phyloP scores from a whole-genome alignment of 2,888 invertebrate species.

The Protodeltote pygarga region DNA sequence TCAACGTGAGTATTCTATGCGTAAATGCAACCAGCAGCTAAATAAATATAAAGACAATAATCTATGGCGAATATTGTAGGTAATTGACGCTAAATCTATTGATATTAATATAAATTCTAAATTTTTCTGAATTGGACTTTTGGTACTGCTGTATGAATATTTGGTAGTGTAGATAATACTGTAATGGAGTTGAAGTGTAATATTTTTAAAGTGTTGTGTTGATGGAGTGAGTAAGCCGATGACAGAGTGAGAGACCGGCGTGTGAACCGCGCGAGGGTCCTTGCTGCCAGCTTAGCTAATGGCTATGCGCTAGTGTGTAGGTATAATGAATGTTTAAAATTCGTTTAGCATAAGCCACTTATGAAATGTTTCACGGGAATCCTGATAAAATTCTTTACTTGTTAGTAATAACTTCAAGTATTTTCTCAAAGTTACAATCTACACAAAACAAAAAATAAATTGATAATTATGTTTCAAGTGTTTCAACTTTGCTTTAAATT shows the following conservation, averaged over 20 bases:
- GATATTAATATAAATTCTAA: too few species aligned
- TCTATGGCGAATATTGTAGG: too few species aligned
- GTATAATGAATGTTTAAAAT: constrained; percentile 9
- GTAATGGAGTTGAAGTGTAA: constrained; percentile 11
- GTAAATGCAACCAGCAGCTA: too few species aligned
- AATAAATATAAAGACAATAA: too few species aligned
- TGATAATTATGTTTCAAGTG: too few species aligned
- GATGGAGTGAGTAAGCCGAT: constrained; percentile 63
- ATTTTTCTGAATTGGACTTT: too few species aligned
- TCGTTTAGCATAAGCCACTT: constrained; percentile 26
- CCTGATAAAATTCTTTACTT: not conserved
- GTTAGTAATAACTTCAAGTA: not conserved
- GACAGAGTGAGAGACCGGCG: constrained; percentile 60
- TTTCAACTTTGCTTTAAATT: too few species aligned
- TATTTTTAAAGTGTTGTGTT: constrained; percentile 49
- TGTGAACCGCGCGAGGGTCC: constrained; percentile 57
- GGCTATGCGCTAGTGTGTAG: constrained; percentile 21
- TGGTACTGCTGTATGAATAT: constrained; percentile 1
- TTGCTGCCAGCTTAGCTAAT: constrained; percentile 5
- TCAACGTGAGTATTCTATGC: too few species aligned
- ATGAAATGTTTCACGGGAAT: constrained; percentile 16
- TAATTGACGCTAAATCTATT: too few species aligned
- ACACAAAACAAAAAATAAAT: not conserved
- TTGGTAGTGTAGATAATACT: constrained; percentile 2
- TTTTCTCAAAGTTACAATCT: not conserved